Base-by-base conservation (phyloP, 2,113 vertebrate species). In the Nyctereutes procyonoides region DNA sequence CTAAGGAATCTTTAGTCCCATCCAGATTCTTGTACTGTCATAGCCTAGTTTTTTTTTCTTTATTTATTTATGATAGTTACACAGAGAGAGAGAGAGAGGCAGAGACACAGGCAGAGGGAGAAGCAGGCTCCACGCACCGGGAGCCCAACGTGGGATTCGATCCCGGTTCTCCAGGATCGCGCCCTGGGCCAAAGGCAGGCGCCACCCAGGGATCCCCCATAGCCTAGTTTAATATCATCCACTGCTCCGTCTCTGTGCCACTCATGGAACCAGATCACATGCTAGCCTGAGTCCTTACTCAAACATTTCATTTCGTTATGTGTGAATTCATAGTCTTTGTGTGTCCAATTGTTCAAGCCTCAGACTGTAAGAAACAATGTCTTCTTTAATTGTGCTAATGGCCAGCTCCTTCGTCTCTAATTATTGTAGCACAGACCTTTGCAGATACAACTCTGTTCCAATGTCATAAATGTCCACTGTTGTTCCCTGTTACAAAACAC, bases 311-410 rank as follows among this genome's bases (percentile, higher is more conserved):
- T 71, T 89, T 93, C 58, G 71, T 92, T 82, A 77, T 86, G 53
- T n/a, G 83, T 85, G 73, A 85, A 84, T 83, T 90, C 85, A 85
- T 69, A 53, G n/a, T 62, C 85, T 98, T 83, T 90, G 95, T 89
- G 55, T 95, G 51, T 80, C 88, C 56, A 88, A 62, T 88, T 95
- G 92, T 93, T 92, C 51, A 22, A 67, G 86, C 65, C 43, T 71
- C 43, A 93, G 53, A 38, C 85, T 63, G 91, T 20, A 71, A 97
- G 86, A 85, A 93, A 97, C 94, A 96, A 88, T 53, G 87, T 81
- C 77, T 90, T 96, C 88, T 92, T 94, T 95, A 95, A 96, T 67
- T 67, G 51, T 93, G 69, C 74, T 90, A 28, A 56, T 43, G 28
- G 28, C 53, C 63, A 93, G 87, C 53, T 69, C 58, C 35, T 88